These are phyloP conservation scores for Hesperia comma DNA, from an alignment of 2,888 invertebrate genomes.

Conservation along the genomic window DNA sequence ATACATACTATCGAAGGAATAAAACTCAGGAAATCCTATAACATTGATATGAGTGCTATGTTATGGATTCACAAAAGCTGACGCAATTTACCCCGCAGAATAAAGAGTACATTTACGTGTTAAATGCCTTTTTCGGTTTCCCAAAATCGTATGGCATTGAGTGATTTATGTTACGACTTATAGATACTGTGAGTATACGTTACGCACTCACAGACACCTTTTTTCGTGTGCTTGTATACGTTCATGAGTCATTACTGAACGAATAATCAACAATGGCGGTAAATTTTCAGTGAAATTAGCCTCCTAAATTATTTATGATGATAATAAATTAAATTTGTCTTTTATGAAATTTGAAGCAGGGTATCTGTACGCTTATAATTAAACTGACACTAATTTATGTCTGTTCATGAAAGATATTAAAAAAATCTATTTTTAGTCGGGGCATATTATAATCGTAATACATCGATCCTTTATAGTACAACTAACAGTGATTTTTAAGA, in stretches of 20 bases:
- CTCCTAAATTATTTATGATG: too few species aligned
- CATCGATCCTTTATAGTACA: too few species aligned
- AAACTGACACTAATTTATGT: too few species aligned
- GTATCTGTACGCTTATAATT: too few species aligned
- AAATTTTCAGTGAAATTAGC: background rate
- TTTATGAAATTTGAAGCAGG: too few species aligned
- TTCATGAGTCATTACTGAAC: too few species aligned
- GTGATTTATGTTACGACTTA: conserved; percentile 12
- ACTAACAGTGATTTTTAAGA: too few species aligned
- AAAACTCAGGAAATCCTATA: background rate
- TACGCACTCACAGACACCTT: background rate
- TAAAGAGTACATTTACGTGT: conserved; percentile 16
- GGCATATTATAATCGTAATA: too few species aligned
- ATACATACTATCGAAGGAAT: background rate
- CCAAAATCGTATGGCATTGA: conserved; percentile 19
- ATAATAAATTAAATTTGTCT: too few species aligned
- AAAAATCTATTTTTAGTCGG: too few species aligned
- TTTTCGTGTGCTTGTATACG: background rate
- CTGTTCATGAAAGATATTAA: too few species aligned
- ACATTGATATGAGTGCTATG: background rate
- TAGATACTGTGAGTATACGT: background rate
- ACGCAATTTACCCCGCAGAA: background rate
- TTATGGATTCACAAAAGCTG: background rate
- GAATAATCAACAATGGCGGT: background rate
- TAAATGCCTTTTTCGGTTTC: conserved; percentile 25